Percentiles rank a stretch among this genome's conserved stretches.
Evolutionary conservation across 2,888 invertebrate genomes (phyloP).

Genomic region (Craniophora ligustri): DNA sequence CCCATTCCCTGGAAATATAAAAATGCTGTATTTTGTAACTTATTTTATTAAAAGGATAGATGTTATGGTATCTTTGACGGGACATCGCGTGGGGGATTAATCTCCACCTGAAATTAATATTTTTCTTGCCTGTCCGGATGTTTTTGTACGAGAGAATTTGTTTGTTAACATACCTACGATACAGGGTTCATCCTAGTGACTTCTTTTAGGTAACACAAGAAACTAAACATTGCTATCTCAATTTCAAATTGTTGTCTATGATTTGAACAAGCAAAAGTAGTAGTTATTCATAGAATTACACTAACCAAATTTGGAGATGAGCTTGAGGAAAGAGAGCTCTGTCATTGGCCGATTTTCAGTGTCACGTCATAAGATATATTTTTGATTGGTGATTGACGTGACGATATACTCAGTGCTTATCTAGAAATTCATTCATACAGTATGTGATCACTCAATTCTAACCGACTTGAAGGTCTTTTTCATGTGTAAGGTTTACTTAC

Average conservation of each 20-base stretch:
- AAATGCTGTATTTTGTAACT: too few species aligned
- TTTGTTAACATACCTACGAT: too few species aligned
- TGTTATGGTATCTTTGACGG: too few species aligned
- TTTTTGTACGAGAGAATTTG: too few species aligned
- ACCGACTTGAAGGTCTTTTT: background rate
- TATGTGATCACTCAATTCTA: background rate
- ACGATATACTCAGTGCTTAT: background rate
- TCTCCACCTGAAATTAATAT: too few species aligned
- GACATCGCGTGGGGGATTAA: too few species aligned
- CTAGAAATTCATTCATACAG: background rate
- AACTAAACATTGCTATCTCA: too few species aligned
- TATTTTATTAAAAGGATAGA: too few species aligned
- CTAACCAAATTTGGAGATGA: background rate
- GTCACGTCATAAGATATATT: background rate
- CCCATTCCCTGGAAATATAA: constrained; percentile 90
- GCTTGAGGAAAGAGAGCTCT: background rate
- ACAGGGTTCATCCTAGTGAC: too few species aligned
- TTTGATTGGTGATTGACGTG: background rate
- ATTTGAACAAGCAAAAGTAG: background rate
- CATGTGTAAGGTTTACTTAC: constrained; percentile 69
- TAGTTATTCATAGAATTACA: background rate
- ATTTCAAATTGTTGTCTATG: background rate
- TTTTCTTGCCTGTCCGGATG: too few species aligned
- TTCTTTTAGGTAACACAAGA: too few species aligned
- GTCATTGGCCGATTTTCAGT: background rate